phyloP scores from a whole-genome alignment of 2,113 vertebrate species.

The Mohoua ochrocephala region DNA sequence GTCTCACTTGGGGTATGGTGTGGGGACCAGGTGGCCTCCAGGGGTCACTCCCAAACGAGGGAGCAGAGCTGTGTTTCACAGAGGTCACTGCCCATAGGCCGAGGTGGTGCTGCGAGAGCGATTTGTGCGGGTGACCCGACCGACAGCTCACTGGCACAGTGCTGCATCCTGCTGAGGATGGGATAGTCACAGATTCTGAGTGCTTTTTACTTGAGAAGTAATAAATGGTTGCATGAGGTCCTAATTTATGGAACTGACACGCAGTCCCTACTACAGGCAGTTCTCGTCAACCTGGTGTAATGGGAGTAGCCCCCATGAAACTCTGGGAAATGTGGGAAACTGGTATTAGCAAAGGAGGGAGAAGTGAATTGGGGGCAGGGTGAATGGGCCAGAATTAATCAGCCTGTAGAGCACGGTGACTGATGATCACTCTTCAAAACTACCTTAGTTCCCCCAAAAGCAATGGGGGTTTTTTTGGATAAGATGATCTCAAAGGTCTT shows the following conservation, averaged over 20 bases:
- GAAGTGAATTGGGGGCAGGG: fast-evolving
- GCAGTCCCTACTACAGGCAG: not conserved
- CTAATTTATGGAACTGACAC: not conserved
- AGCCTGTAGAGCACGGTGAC: fast-evolving
- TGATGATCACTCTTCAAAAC: not conserved
- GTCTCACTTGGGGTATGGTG: fast-evolving
- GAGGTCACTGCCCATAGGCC: fast-evolving
- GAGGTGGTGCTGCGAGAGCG: fast-evolving
- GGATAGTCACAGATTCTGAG: not conserved
- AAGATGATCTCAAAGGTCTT: not conserved
- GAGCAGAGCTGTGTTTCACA: not conserved
- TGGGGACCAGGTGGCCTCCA: not conserved
- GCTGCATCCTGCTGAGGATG: not conserved
- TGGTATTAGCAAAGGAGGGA: fast-evolving
- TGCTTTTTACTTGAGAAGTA: not conserved
- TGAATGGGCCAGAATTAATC: not conserved
- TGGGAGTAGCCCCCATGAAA: not conserved
- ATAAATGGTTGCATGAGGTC: not conserved
- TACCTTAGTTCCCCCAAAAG: not conserved
- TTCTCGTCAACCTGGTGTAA: not conserved
- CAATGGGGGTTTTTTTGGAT: fast-evolving
- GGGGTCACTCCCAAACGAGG: not conserved
- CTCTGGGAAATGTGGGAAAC: not conserved
- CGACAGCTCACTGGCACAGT: fast-evolving
- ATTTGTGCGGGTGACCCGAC: fast-evolving